Base-by-base conservation (phyloP, 2,113 vertebrate genomes). In the Anhinga rufa region DNA sequence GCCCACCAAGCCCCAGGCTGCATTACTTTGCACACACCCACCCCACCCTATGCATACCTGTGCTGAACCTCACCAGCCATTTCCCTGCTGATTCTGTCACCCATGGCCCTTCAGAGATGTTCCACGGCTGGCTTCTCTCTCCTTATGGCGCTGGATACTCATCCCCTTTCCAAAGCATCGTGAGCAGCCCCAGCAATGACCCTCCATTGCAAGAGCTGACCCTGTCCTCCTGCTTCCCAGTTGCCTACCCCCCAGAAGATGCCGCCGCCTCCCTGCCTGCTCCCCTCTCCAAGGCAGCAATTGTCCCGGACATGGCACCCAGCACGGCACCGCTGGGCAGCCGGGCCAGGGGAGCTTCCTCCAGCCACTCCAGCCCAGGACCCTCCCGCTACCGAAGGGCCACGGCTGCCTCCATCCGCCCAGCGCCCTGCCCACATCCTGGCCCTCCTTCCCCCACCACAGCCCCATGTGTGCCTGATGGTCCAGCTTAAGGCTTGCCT, bases 31-130 rank as follows among this genome's bases (percentile, higher is more conserved):
- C 18, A 12, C 12, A 12, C 12, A 26, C 18, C 10, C 29, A 18
- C 15, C 15, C 29, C 44, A 38, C 7, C 7, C 9, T 21, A 10
- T 4, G 1, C 24, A 4, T 4, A 13, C 6, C 66, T 24, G 24
- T 9, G 1, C 8, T 29, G 40, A 48, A 64, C 31, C 7, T 54
- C 55, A 48, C 26, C n/a, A n/a, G 17, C 12, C 17, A 4, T 36
- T 79, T 75, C 21, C 42, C 44, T 36, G 34, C 51, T 34, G 61
- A 42, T 79, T 46, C 51, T 32, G 14, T 44, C 49, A 60, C n/a
- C 34, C 38, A 8, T 5, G 5, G 48, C 34, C 31, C 55, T 24
- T 22, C 1, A 9, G n/a, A n/a, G 57, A 24, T 15, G 57, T 12
- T 28, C 48, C 34, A 17, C 5, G 32, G 40, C 17, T 9, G 11